Evolutionary conservation across 1,140 invertebrate genomes (phyloP).

Genomic region (Sinonovacula constricta): DNA sequence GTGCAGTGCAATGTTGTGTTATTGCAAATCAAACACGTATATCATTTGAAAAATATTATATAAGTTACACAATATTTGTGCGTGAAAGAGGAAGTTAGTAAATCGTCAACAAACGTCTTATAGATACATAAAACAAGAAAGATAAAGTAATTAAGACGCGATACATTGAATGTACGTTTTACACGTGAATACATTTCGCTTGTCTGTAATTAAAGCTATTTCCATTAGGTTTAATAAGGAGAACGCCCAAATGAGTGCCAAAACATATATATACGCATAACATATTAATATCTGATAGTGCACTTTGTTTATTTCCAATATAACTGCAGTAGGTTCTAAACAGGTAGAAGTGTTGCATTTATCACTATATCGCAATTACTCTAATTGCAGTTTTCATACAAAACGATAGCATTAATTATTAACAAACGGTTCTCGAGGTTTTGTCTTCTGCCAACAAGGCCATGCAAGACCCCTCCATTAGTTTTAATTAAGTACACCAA

Average conservation of each 20-base stretch:
- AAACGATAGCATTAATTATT: not conserved
- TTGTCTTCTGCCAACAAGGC: not conserved
- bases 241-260: not conserved
- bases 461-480: not conserved
- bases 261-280: not conserved
- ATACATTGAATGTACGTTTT: not conserved
- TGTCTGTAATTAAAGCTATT: not conserved
- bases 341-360: not conserved
- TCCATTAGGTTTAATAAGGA: not conserved
- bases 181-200: not conserved
- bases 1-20: no score
- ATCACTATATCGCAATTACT: not conserved
- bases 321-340: not conserved
- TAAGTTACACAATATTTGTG: no score
- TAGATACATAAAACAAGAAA: no score
- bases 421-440: not conserved
- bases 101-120: no score
- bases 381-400: not conserved
- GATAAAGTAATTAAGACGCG: no score
- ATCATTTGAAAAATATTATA: no score
- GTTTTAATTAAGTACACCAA: not conserved
- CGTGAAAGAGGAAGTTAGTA: no score
- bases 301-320: no score
- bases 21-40: no score
- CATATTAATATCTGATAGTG: no score